These are phyloP conservation scores for Nasalis larvatus DNA, from an alignment of 2,113 vertebrate genomes.

Conservation along the genomic window DNA sequence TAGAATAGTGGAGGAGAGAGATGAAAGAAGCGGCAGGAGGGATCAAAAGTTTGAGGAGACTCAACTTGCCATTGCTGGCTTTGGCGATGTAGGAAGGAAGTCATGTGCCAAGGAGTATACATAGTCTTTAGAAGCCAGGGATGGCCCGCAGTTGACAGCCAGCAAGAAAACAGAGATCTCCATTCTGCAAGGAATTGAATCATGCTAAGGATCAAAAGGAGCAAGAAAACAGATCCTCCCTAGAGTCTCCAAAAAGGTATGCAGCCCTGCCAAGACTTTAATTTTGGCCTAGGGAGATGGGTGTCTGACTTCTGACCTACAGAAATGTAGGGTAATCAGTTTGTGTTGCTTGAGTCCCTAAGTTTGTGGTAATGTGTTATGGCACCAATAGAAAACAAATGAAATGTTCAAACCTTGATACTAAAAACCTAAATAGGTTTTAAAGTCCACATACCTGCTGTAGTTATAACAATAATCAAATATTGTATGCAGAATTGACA, in stretches of 20 bases:
- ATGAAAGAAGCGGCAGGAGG: neutral
- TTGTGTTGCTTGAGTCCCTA: neutral
- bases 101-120: neutral
- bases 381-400: neutral
- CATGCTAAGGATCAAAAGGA: neutral
- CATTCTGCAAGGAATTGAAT: neutral
- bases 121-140: neutral
- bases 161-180: neutral
- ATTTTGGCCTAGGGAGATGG: neutral
- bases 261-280: neutral
- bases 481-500: neutral
- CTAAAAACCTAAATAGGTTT: neutral
- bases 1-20: neutral
- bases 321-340: neutral
- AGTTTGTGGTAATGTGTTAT: neutral
- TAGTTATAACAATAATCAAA: constrained; percentile 7
- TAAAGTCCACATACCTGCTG: neutral
- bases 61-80: neutral
- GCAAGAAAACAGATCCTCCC: neutral
- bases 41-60: neutral
- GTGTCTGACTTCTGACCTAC: neutral
- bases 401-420: neutral
- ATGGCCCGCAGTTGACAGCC: neutral
- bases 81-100: neutral
- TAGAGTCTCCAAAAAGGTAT: neutral